Percentiles rank a stretch among this genome's conserved stretches.
Evolutionary conservation across 1,140 invertebrate genomes (phyloP).

Genomic region (Liolophura sinensis): DNA sequence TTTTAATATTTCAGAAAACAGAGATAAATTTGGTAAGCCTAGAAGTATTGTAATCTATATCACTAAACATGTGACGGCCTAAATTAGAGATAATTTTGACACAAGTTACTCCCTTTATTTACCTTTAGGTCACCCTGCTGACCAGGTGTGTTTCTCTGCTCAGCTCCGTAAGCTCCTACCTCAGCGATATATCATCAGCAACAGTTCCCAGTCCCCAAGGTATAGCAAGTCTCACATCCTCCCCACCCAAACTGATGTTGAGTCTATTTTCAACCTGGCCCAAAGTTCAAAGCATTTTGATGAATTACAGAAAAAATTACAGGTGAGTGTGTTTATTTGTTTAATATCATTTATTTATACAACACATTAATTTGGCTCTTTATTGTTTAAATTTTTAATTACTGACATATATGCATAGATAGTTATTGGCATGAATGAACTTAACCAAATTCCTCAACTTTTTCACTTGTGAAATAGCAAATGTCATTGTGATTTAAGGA

Average conservation of each 20-base stretch:
- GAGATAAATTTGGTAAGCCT: no score
- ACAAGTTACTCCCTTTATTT: no score
- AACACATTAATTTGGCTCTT: no score
- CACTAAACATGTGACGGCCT: no score
- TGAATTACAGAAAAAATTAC: slow-evolving; percentile 40
- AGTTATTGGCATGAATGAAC: not conserved
- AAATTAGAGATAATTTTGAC: no score
- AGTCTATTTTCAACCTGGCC: slow-evolving; percentile 34
- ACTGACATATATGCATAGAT: no score
- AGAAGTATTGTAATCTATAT: no score
- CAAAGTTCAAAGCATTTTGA: slow-evolving; percentile 27
- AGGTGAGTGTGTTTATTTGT: slow-evolving; percentile 20
- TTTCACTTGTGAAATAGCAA: no score
- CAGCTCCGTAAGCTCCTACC: slow-evolving; percentile 27
- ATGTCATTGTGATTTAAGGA: not conserved
- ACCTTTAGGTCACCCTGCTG: slow-evolving; percentile 35
- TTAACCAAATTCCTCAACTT: no score
- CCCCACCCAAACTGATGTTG: slow-evolving; percentile 39
- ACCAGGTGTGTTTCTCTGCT: slow-evolving; percentile 32
- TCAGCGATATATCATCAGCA: slow-evolving; percentile 22
- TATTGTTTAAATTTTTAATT: no score
- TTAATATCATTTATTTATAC: not conserved
- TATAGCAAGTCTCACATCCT: slow-evolving; percentile 9
- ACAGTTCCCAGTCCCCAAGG: slow-evolving; percentile 3
- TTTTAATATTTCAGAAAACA: no score